Conservation (phyloP, 2,113 vertebrate species). For the Mesoclemmys tuberculata region DNA sequence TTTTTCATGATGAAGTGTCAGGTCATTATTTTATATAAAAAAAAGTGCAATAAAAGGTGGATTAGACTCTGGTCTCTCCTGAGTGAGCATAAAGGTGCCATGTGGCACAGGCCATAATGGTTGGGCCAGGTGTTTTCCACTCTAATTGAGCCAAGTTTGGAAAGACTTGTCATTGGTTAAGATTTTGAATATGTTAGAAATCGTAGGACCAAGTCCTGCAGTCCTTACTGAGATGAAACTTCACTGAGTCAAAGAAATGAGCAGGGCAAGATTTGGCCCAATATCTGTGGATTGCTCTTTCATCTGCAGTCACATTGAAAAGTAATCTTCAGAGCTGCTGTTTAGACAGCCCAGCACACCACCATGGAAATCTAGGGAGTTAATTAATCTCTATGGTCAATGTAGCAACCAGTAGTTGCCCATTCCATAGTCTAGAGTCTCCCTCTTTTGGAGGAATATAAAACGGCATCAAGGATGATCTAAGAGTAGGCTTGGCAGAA, state of each 20-base stretch:
- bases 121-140: neutral
- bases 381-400: neutral
- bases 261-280: neutral
- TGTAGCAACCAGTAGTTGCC: rapidly evolving
- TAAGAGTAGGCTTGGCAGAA: neutral
- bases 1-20: neutral
- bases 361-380: rapidly evolving
- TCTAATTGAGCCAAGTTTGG: neutral
- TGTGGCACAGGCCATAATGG: neutral
- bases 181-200: neutral
- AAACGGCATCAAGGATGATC: neutral
- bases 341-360: neutral
- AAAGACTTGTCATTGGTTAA: neutral
- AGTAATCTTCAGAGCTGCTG: neutral
- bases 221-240: neutral
- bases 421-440: neutral
- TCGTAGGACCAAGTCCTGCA: neutral
- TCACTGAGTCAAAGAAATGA: rapidly evolving
- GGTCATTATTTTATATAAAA: neutral
- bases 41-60: neutral
- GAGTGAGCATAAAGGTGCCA: neutral
- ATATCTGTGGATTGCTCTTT: rapidly evolving
- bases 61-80: neutral
- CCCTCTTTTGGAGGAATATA: conserved; percentile 19
- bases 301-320: neutral